These are phyloP conservation scores for Pseudorasbora parva DNA, from an alignment of 2,113 vertebrate species.

Conservation along the genomic window DNA sequence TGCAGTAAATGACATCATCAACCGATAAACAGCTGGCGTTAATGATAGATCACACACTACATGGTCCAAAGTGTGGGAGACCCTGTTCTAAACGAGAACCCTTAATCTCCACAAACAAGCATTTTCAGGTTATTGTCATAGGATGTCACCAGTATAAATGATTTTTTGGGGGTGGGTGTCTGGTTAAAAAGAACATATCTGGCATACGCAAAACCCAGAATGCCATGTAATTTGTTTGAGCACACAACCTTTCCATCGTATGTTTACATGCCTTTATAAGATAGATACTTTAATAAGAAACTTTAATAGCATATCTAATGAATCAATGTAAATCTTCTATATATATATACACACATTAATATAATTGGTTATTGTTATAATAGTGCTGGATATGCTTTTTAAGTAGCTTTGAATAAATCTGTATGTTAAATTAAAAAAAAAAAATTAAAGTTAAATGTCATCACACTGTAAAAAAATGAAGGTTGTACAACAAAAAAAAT, in stretches of 20 bases:
- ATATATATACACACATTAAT: too few species aligned
- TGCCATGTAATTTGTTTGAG: not conserved
- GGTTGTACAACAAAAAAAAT: too few species aligned
- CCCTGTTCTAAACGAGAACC: not conserved
- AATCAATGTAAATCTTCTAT: not conserved
- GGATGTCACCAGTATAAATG: not conserved
- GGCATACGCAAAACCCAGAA: not conserved
- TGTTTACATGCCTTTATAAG: not conserved
- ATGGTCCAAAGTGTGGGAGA: too few species aligned
- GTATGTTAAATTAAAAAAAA: not conserved
- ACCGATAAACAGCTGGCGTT: not conserved
- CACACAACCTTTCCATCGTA: not conserved
- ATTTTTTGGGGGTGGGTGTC: not conserved
- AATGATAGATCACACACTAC: not conserved
- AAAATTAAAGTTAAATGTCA: not conserved
- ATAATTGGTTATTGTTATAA: not conserved
- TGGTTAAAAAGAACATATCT: not conserved
- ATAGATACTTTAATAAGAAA: not conserved
- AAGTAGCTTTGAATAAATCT: not conserved
- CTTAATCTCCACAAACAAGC: slow-evolving; percentile 5
- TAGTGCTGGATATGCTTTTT: not conserved
- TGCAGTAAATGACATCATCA: not conserved
- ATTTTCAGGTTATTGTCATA: not conserved
- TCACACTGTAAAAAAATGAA: too few species aligned
- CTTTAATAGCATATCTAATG: not conserved